Evolutionary conservation across 1,140 invertebrate genomes (phyloP), one percentile per base, ranked within the genome.

Genomic region (Ceratina japonica): DNA sequence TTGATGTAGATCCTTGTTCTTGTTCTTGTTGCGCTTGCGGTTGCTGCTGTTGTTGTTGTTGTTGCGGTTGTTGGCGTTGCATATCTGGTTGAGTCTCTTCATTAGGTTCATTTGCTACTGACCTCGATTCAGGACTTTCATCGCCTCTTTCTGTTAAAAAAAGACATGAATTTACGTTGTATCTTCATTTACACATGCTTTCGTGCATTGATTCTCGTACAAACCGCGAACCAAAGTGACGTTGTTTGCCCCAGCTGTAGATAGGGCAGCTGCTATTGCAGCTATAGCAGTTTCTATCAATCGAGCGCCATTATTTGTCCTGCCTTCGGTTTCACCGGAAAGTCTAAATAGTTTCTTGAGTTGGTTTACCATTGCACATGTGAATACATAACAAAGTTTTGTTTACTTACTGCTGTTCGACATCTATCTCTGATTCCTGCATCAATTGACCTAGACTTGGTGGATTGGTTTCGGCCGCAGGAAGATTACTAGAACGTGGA

Each of bases 231-330:
- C 62, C 49, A 88, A 81, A 31, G 88, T 88, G 27, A 89, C 87
- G n/a, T 89, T 89, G 8, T 88, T 89, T 1, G 89, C 84, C n/a
- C 85, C 86, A 68, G 90, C 91, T 16, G 93, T 93, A 52, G 93
- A 92, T 10, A 93, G 89, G 44, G 91, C 91, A 70, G 91, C 92
- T 61, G 92, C 93, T 51, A 93, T 87, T 15, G 91, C 91, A 80
- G 91, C 93, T 22, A 91, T 91, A 27, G 90, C 89, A 70, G 92
- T 91, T 77, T 93, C 90, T 13, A 90, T 89, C 37, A 89, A 66
- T 80, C 82, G 79, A 3, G 72, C 73, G 16, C 81, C 80, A 61
- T 54, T 27, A 51, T 62, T 84, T 4, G 81, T 76, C 68, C 77
- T 51, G 31, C 56, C 59, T 8, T 82, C 80, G 18, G 58, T 84